Conservation (phyloP, 2,888 invertebrate genomes). For the Mimachlamys varia region DNA sequence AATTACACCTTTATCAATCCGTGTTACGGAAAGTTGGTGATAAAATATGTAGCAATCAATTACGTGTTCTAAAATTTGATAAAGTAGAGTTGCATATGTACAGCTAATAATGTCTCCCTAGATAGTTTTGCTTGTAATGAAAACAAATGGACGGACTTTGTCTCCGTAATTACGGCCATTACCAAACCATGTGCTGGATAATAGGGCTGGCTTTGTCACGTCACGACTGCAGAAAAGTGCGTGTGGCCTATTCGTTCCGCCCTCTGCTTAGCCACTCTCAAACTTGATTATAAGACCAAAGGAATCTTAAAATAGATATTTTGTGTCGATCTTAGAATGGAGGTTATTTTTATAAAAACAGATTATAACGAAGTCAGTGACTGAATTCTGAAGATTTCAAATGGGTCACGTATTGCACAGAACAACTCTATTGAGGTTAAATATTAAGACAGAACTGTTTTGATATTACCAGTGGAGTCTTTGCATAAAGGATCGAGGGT, state of each 20-base stretch:
- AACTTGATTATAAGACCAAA: neutral
- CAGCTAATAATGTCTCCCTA: constrained; percentile 21
- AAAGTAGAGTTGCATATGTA: neutral
- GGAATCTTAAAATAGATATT: neutral
- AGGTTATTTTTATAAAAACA: neutral
- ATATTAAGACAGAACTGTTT: too few species aligned
- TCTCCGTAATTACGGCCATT: neutral
- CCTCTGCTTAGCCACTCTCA: neutral
- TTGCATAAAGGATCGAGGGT: too few species aligned
- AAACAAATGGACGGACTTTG: constrained; percentile 21
- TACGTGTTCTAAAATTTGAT: neutral
- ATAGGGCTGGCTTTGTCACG: neutral
- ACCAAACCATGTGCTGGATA: neutral
- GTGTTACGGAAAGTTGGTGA: neutral
- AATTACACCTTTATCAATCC: neutral
- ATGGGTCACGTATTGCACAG: neutral
- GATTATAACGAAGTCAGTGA: neutral
- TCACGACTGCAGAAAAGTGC: constrained; percentile 8
- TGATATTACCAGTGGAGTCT: too few species aligned
- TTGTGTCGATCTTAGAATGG: neutral
- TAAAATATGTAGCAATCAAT: neutral
- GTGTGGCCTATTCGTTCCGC: neutral
- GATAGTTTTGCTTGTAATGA: constrained; percentile 2
- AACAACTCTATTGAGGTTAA: neutral
- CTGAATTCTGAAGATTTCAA: neutral